Conservation (phyloP, 2,113 vertebrate genomes). For the Excalfactoria chinensis region DNA sequence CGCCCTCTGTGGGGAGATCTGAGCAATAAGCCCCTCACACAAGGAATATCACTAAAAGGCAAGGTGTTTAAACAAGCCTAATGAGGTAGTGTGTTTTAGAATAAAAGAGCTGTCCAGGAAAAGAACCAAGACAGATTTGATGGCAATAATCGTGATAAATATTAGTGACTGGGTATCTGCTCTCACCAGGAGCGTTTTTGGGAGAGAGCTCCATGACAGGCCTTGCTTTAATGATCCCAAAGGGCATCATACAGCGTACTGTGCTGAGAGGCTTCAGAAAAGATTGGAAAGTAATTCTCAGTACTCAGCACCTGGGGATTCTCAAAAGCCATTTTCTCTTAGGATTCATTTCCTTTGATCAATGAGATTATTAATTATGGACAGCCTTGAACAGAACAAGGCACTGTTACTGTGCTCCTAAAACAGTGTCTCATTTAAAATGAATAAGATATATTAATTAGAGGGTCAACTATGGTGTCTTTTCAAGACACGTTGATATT, state of each 20-base stretch:
- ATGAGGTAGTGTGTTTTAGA: background rate
- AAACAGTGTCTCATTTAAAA: constrained; percentile 4
- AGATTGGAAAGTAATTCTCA: constrained; percentile 7
- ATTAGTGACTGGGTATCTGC: background rate
- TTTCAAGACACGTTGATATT: constrained; percentile 13
- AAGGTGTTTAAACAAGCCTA: background rate
- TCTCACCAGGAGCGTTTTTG: background rate
- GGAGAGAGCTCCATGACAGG: background rate
- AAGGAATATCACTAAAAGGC: background rate
- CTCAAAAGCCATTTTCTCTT: constrained; percentile 40
- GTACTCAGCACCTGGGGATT: constrained; percentile 31
- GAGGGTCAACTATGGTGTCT: background rate
- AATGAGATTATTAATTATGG: constrained; percentile 38
- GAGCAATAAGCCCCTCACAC: background rate
- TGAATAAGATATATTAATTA: constrained; percentile 55
- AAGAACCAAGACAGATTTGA: background rate
- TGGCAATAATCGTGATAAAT: background rate
- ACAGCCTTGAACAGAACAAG: constrained; percentile 35
- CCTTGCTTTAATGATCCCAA: constrained; percentile 22
- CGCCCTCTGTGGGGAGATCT: background rate
- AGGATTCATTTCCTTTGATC: constrained; percentile 51
- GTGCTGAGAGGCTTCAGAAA: background rate
- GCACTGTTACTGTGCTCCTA: background rate
- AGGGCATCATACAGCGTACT: background rate
- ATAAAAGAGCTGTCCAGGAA: background rate